phyloP scores from a whole-genome alignment of 1,140 invertebrate species.

The Heterodera carotae region DNA sequence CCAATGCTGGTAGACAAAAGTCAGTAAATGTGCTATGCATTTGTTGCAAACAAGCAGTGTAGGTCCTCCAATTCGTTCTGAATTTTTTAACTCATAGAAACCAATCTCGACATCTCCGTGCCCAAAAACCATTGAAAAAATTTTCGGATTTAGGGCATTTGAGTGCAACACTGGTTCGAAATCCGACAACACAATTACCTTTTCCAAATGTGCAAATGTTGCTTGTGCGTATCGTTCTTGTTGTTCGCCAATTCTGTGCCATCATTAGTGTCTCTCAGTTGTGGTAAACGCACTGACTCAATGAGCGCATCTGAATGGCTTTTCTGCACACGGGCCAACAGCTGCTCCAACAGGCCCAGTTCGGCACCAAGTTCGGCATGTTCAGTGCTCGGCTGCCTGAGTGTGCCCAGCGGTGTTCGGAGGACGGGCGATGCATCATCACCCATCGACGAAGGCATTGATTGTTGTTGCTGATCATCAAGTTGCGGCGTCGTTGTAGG shows the following conservation, averaged over 20 bases:
- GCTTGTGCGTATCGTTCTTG: too few relatives aligned
- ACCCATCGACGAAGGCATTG: not conserved
- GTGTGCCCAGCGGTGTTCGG: conserved; percentile 1
- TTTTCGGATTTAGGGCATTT: too few relatives aligned
- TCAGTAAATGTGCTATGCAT: not conserved
- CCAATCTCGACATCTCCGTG: too few relatives aligned
- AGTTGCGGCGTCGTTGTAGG: too few relatives aligned
- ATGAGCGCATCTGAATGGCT: not conserved
- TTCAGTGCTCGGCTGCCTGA: conserved; percentile 10
- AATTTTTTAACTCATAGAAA: not conserved
- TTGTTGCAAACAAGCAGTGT: not conserved
- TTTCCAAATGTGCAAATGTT: conserved; percentile 8
- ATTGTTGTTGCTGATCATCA: not conserved
- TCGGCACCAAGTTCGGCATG: not conserved
- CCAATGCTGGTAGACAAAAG: not conserved
- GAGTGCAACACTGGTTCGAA: too few relatives aligned
- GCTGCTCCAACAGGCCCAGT: not conserved
- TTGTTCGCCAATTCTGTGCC: too few relatives aligned
- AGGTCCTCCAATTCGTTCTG: not conserved
- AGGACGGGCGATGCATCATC: not conserved
- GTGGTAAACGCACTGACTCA: not conserved
- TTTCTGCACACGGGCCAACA: not conserved
- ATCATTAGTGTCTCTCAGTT: too few relatives aligned
- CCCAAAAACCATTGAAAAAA: too few relatives aligned
- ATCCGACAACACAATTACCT: not conserved